A percentile compares a stretch with the other conserved stretches of the same genome.
phyloP scores from a whole-genome alignment of 1,140 invertebrate genomes.

The Bombus cullumanus region DNA sequence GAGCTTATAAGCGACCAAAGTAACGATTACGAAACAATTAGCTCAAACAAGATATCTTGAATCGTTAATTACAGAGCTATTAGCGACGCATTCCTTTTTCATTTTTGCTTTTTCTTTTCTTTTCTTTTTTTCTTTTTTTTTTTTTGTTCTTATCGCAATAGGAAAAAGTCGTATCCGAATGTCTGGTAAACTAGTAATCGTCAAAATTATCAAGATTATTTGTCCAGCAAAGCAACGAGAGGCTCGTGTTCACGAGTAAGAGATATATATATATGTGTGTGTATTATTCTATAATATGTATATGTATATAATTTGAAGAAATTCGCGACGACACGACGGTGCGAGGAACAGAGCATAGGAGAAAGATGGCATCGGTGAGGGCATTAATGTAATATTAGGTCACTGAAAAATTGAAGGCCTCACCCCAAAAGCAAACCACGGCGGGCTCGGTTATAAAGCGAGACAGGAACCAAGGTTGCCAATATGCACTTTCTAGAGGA shows the following conservation, averaged over 20 bases:
- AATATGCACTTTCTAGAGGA: constrained; percentile 74
- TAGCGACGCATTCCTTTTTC: not conserved
- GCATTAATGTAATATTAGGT: constrained; percentile 3
- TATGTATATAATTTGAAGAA: not conserved
- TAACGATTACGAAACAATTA: constrained; percentile 30
- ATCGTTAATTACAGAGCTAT: not conserved
- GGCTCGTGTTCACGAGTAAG: not conserved
- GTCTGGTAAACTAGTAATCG: not conserved
- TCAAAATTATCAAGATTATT: not conserved
- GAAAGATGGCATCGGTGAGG: constrained; percentile 1
- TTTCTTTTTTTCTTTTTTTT: not conserved
- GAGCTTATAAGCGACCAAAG: constrained; percentile 38
- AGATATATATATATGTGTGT: not conserved
- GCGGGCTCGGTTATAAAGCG: constrained; percentile 74
- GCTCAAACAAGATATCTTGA: not conserved
- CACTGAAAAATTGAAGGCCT: constrained; percentile 37
- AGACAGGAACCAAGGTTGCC: constrained; percentile 82
- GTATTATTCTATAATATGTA: not conserved
- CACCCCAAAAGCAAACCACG: constrained; percentile 76
- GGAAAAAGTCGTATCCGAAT: not conserved
- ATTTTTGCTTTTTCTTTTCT: not conserved
- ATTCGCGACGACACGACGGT: constrained; percentile 18
- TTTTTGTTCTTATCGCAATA: not conserved
- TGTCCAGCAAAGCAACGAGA: not conserved
- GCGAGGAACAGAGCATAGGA: constrained; percentile 1